These are phyloP conservation scores for Masticophis lateralis DNA, from an alignment of 2,797 vertebrate species.

Conservation along the genomic window DNA sequence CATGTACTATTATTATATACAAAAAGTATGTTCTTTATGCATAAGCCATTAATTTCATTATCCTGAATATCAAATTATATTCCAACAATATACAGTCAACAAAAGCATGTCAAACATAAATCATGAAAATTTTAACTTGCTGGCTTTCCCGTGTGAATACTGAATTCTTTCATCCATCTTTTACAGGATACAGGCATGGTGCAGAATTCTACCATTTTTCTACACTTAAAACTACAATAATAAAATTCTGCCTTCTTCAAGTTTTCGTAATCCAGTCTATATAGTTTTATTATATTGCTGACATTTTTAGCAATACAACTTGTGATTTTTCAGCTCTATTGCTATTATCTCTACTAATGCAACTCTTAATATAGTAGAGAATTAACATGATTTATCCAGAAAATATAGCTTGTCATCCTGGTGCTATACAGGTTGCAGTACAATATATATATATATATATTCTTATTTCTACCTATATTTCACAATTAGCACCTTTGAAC, in stretches of 20 bases:
- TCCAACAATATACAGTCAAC: neutral
- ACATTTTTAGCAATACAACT: neutral
- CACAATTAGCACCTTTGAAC: neutral
- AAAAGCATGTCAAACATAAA: neutral
- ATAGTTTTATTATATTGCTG: conserved; percentile 1
- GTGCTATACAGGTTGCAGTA: neutral
- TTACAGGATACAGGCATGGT: conserved; percentile 10
- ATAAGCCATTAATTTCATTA: neutral
- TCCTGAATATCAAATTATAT: neutral
- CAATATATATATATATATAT: neutral
- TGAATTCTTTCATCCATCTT: conserved; percentile 12
- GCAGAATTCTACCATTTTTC: neutral
- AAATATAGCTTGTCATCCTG: neutral
- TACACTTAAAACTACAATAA: neutral
- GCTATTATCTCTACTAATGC: neutral
- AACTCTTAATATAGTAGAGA: neutral
- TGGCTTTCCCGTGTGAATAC: neutral
- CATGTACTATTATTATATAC: neutral
- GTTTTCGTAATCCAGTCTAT: neutral
- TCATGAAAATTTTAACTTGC: neutral
- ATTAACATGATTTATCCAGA: neutral
- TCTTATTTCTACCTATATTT: neutral
- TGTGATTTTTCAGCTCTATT: neutral
- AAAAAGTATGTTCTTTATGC: neutral
- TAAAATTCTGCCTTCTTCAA: neutral